Evolutionary conservation across 2,797 vertebrate species (phyloP).

Genomic region (Eulemur rubriventer): DNA sequence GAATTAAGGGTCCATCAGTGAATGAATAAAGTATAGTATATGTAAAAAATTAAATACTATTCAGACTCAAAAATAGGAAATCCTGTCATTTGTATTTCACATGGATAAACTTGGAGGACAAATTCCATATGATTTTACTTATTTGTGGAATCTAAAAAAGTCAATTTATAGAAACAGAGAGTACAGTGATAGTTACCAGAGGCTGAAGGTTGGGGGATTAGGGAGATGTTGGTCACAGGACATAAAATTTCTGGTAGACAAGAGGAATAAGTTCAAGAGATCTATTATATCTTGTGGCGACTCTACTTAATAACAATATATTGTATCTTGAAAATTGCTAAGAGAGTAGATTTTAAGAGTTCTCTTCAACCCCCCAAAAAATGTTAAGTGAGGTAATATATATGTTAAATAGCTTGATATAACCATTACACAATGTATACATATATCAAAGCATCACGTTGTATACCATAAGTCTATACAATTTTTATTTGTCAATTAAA

Average conservation of each 20-base stretch:
- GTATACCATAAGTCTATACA: background rate
- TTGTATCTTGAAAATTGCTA: background rate
- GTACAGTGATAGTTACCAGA: background rate
- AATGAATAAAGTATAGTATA: background rate
- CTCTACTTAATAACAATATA: background rate
- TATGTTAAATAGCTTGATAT: background rate
- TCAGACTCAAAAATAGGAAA: background rate
- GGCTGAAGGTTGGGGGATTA: accelerated
- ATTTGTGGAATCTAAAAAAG: background rate
- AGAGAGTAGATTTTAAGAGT: background rate
- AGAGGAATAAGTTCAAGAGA: background rate
- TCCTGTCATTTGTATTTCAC: background rate
- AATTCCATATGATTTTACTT: background rate
- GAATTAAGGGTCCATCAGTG: background rate
- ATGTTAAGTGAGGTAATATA: background rate
- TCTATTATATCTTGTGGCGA: background rate
- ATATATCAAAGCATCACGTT: background rate
- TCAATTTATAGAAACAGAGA: background rate
- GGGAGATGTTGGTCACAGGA: background rate
- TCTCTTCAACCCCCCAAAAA: background rate
- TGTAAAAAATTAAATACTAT: background rate
- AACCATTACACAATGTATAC: background rate
- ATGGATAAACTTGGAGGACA: background rate
- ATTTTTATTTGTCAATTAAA: background rate
- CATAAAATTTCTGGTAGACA: background rate